Base-by-base conservation (phyloP, 2,113 vertebrate species). In the Sula dactylatra region DNA sequence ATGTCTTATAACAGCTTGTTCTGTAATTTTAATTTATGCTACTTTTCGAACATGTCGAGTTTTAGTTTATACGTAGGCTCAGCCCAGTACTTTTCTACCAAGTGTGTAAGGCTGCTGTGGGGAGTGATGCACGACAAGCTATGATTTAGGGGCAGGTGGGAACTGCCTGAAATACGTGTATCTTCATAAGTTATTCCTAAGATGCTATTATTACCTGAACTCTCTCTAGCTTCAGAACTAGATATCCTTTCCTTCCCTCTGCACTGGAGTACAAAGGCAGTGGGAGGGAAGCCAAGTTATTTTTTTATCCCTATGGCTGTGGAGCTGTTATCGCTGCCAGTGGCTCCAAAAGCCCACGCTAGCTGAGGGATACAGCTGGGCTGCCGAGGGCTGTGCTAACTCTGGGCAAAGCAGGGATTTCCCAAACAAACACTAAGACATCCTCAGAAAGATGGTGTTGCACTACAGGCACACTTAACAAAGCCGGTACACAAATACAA, bases 111-210 rank as follows among this genome's bases (percentile, higher is more conserved):
- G 58, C 65, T 52, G 52, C 80, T 77, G 26, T 6, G 1, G 67
- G 50, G 62, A 90, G 55, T 52, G 78, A 87, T n/a, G 84, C 56
- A 36, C 84, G 82, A 45, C 69, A 94, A 71, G 93, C 84, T 96
- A 38, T 94, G 94, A 96, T 94, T 89, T 82, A 87, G 47, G 56
- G 58, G 40, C 69, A 87, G 69, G 73, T 89, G 66, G 83, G 66
- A 96, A 64, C 91, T 91, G 83, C 59, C 73, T 89, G 86, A 83
- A 92, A 83, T 90, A 85, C 1, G 2, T 13, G 4, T 65, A 78
- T 73, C 87, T 93, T 91, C 50, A 11, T 55, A 84, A 93, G 47
- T 84, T 87, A 78, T 93, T 89, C 69, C 65, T 74, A 59, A 93
- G 84, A 71, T 40, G 78, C 81, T 89, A 50, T 91, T 94, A 78